Evolutionary conservation across 2,113 vertebrate species (phyloP), one percentile per base, ranked within the genome.

Genomic region (Axis porcinus): DNA sequence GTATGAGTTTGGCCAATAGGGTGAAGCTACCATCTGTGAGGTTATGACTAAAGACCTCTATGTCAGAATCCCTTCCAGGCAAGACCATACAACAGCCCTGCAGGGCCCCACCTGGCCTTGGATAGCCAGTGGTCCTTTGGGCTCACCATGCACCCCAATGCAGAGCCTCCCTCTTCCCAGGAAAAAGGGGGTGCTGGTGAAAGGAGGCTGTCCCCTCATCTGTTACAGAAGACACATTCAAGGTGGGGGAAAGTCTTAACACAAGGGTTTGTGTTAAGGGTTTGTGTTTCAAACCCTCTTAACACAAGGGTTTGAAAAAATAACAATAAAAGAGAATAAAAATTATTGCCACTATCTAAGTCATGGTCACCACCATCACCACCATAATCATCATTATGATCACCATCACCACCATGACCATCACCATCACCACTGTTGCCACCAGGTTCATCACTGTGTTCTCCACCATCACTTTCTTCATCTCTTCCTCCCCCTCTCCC

Each of bases 361-460:
- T 33, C 45, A 3, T 0, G 9, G 30, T 33, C 76, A 14, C 23
- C 36, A 23, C 33, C n/a, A 67, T n/a, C 64, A 0, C 33, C 64
- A 67, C 33, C n/a, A 17, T n/a, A 4, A 36, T 17, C 58, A 30
- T 14, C 28, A 36, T 10, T 8, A 36, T 5, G 19, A 21, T 11
- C 55, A 57, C 4, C 4, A 12, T 9, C 82, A 23, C 15, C 76
- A 15, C 12, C 55, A 7, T 0, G 11, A 4, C 43, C 40, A 12
- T 25, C 47, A 17, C 0, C 27, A 43, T 14, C 84, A 30, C 5
- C 54, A 6, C 0, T 47, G 0, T 1, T 17, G 10, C 36, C 64
- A 0, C 2, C n/a, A 8, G 0, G 5, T 0, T 2, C 25, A 0
- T 3, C 55, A 4, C 0, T 40, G 25, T 0, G 52, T 21, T 25